Evolutionary conservation across 2,113 vertebrate species (phyloP).

Genomic region (Desmodus rotundus): DNA sequence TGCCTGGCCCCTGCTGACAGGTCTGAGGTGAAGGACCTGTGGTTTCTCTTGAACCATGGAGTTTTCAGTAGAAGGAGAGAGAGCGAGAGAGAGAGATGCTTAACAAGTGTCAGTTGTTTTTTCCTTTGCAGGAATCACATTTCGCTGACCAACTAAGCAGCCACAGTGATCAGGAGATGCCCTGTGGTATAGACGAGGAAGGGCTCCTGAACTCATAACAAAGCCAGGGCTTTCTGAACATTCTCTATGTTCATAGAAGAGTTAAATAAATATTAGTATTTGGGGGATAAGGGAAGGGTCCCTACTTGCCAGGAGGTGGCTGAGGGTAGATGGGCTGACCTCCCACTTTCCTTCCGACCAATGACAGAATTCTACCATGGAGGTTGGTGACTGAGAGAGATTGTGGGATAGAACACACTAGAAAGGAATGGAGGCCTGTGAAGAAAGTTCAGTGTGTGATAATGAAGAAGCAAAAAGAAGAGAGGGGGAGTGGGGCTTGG

Average conservation of each 20-base stretch:
- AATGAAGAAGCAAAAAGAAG: neutral
- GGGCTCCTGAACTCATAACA: neutral
- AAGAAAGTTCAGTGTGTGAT: neutral
- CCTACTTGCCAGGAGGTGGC: neutral
- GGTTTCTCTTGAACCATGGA: neutral
- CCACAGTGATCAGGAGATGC: neutral
- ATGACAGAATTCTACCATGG: neutral
- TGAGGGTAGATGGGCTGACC: neutral
- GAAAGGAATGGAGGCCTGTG: neutral
- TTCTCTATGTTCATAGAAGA: neutral
- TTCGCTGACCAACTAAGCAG: neutral
- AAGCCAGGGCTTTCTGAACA: neutral
- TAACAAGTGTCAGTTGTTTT: neutral
- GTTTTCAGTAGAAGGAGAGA: neutral
- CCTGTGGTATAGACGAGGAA: neutral
- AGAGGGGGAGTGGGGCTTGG: neutral
- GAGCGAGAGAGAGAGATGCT: neutral
- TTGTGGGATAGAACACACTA: neutral
- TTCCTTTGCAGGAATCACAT: neutral
- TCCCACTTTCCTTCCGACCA: neutral
- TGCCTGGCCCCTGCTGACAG: neutral
- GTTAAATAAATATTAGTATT: neutral
- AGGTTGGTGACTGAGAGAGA: neutral
- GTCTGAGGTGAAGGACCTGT: neutral
- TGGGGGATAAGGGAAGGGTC: neutral